Conservation (phyloP, 2,888 invertebrate species). For the Tinea semifulvella region DNA sequence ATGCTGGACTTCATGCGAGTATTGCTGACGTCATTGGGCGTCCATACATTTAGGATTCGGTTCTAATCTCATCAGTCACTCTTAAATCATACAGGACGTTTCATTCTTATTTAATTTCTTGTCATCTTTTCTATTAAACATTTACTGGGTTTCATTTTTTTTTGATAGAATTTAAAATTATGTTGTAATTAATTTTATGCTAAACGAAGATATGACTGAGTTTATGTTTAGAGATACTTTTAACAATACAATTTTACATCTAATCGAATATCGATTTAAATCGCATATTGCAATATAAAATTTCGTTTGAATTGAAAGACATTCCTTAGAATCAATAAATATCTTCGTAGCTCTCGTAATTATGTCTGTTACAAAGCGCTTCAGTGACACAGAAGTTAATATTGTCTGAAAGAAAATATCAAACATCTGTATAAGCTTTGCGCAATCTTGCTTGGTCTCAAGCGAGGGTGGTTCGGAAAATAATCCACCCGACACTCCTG, state of each 20-base stretch:
- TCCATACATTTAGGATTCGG: conserved; percentile 52
- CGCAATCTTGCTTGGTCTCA: conserved; percentile 41
- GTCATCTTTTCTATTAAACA: background rate
- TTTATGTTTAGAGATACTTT: too few relatives aligned
- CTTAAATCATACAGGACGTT: conserved; percentile 37
- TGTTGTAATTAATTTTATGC: too few relatives aligned
- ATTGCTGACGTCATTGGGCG: conserved; percentile 47
- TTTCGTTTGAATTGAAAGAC: background rate
- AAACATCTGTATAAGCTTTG: conserved; percentile 59
- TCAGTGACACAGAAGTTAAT: conserved; percentile 14
- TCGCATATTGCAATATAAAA: too few relatives aligned
- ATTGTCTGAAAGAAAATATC: conserved; percentile 15
- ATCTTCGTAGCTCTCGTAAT: background rate
- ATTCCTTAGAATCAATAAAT: background rate
- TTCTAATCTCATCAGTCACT: conserved; percentile 41
- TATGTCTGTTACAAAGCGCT: conserved; percentile 2
- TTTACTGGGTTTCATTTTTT: too few relatives aligned
- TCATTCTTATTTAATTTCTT: conserved; percentile 19
- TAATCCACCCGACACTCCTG: conserved; percentile 50
- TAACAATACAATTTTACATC: too few relatives aligned
- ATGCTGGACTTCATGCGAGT: conserved; percentile 35
- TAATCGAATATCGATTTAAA: too few relatives aligned
- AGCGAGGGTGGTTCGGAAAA: conserved; percentile 61
- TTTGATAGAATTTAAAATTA: too few relatives aligned
- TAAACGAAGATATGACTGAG: too few relatives aligned